Percentiles rank a stretch among this genome's conserved stretches.
These are phyloP conservation scores for Clarias macrocephalus DNA, from an alignment of 2,113 vertebrate species.

Conservation along the genomic window DNA sequence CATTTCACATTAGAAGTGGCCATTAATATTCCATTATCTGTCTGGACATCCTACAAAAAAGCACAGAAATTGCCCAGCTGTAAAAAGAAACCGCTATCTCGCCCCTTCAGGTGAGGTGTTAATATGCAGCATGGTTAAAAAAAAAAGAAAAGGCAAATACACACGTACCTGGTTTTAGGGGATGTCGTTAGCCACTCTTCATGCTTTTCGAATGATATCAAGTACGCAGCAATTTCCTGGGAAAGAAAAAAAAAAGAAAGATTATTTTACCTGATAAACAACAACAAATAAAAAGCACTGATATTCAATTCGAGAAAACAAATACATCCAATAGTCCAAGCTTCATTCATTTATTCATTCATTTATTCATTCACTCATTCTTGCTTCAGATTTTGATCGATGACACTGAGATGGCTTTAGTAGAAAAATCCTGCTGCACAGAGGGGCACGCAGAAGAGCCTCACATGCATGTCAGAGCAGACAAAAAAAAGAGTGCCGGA, in stretches of 20 bases:
- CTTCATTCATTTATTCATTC: not conserved
- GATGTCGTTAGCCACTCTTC: constrained; percentile 81
- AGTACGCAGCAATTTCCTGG: constrained; percentile 79
- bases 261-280: not conserved
- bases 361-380: not conserved
- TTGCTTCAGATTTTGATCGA: not conserved
- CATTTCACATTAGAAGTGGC: constrained; percentile 53
- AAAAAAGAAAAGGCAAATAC: not conserved
- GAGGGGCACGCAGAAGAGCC: not conserved
- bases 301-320: not conserved
- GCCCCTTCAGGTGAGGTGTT: constrained; percentile 44
- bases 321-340: not conserved
- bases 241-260: constrained; percentile 56
- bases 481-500: constrained; percentile 36
- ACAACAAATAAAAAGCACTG: not conserved
- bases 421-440: not conserved
- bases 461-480: constrained; percentile 16
- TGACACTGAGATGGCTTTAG: not conserved
- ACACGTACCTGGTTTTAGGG: constrained; percentile 77
- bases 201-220: constrained; percentile 81
- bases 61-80: constrained; percentile 27
- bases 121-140: constrained; percentile 11
- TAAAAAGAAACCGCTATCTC: constrained; percentile 4
- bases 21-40: constrained; percentile 58
- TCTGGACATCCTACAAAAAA: constrained; percentile 42